Base-by-base conservation (phyloP, 1,140 invertebrate genomes). In the Cheumatopsyche charites region DNA sequence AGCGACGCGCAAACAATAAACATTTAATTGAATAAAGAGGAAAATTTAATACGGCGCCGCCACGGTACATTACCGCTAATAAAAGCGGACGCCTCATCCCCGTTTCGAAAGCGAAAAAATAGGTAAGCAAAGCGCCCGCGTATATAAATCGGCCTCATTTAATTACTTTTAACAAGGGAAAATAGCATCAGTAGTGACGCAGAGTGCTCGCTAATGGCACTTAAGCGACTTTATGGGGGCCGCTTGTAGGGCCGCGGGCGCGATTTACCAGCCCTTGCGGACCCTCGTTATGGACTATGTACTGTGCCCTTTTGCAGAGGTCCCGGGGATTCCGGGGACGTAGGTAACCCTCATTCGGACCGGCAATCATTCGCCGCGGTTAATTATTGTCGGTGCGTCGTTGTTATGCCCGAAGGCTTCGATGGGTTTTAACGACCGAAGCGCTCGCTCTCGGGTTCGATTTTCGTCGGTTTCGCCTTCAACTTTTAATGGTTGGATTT, bases 181-280 rank as follows among this genome's bases (percentile, higher is more conserved):
- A 63, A 63, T 63, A 41, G 62, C 41, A 63, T 63, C 62, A 63
- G 41, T 63, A 42, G 29, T 63, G 62, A 43, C 62, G 62, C 19
- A 43, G 62, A 63, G 62, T 63, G 62, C 62, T 63, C 62, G 62
- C 62, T 63, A 63, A 63, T 63, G 62, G 62, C 62, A 63, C 29
- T 43, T 43, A 43, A 43, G 62, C 62, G 41, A 63, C 62, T 63
- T 63, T 41, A 23, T 42, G 62, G 15, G n/a, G 29, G 6, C 19
- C 29, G 42, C 13, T 29, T n/a, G 13, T 11, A 15, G 62, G 11
- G 62, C 25, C 17, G 55, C 43, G 43, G 11, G 3, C 29, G 29
- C 29, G 29, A 36, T 36, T 36, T 36, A 36, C 29, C 29, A 36
- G 29, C 29, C 29, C 29, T 36, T n/a, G n/a, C 13, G 47, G 47